Evolutionary conservation across 2,888 invertebrate species (phyloP), one percentile per base, ranked within the genome.

Genomic region (Eupithecia exiguata): DNA sequence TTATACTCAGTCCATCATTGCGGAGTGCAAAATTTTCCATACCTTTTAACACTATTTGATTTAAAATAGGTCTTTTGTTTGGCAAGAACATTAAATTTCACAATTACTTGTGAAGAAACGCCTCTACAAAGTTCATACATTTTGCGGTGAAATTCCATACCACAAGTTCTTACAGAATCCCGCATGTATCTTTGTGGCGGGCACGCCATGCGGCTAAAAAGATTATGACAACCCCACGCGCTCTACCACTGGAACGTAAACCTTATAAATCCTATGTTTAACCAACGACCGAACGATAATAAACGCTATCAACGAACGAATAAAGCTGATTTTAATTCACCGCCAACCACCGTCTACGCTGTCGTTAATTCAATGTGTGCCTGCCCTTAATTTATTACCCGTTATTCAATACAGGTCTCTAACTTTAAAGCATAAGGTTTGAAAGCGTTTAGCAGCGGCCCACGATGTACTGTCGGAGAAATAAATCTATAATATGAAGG

Each of bases 401-500:
- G 86, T 86, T 89, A 90, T 90, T 91, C 91, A 88, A 93, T 91
- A 92, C 85, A 89, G 88, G 89, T 89, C 93, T 91, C 89, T 94
- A 92, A 88, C 82, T 81, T 85, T 78, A 83, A 80, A 86, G 86
- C 89, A 89, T 93, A 94, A 92, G 94, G 94, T 93, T 88, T 89
- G 91, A 89, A 92, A 90, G 91, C 90, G 93, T 90, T 91, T 90
- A 91, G 86, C 91, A 86, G 74, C 79, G 74, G 81, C 79, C 82
- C 81, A 83, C 85, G 87, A 86, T 85, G 89, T 90, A 89, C 89
- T 85, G 90, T 88, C 88, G 87, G 87, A 88, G 89, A 86, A 93
- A 94, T 94, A 94, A 94, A 94, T 94, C 94, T 94, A 94, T 94
- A 94, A 94, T 94, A 94, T 93, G 93, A 92, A 91, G 89, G 91